Evolutionary conservation across 2,113 vertebrate genomes (phyloP).

Genomic region (Ardeotis arabs): DNA sequence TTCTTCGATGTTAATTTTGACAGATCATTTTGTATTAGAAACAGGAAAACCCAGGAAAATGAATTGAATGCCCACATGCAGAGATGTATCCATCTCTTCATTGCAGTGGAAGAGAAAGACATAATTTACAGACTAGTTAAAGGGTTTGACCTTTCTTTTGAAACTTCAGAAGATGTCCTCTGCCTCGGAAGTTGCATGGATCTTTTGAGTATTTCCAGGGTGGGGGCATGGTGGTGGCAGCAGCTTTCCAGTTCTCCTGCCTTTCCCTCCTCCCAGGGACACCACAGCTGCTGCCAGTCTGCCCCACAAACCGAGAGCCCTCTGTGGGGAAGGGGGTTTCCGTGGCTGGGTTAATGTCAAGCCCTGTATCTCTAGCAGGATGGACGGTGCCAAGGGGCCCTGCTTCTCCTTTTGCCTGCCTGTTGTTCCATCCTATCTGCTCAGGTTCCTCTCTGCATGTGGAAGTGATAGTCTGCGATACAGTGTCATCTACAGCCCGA

Average conservation of each 20-base stretch:
- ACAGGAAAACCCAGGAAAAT: not conserved
- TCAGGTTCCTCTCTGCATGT: not conserved
- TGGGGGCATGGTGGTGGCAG: too few relatives aligned
- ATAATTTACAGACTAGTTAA: not conserved
- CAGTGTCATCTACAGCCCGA: not conserved
- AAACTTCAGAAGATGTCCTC: not conserved
- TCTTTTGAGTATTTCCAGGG: not conserved
- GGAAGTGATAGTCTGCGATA: conserved; percentile 33
- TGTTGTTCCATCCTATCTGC: not conserved
- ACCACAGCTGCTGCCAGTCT: not conserved
- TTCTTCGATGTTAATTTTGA: not conserved
- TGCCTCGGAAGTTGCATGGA: not conserved
- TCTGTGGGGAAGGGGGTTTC: not conserved
- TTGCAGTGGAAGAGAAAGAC: not conserved
- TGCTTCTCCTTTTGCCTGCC: conserved; percentile 10
- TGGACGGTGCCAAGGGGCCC: not conserved
- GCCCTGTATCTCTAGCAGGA: not conserved
- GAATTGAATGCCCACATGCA: not conserved
- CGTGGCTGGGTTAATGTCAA: not conserved
- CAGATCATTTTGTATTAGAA: not conserved
- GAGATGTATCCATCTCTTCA: not conserved
- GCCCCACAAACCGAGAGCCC: accelerated
- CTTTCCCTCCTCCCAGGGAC: not conserved
- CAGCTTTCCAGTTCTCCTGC: not conserved
- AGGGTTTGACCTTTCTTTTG: not conserved